Base-by-base conservation (phyloP, 2,797 vertebrate species). In the Microctenopoma steveboyesi region DNA sequence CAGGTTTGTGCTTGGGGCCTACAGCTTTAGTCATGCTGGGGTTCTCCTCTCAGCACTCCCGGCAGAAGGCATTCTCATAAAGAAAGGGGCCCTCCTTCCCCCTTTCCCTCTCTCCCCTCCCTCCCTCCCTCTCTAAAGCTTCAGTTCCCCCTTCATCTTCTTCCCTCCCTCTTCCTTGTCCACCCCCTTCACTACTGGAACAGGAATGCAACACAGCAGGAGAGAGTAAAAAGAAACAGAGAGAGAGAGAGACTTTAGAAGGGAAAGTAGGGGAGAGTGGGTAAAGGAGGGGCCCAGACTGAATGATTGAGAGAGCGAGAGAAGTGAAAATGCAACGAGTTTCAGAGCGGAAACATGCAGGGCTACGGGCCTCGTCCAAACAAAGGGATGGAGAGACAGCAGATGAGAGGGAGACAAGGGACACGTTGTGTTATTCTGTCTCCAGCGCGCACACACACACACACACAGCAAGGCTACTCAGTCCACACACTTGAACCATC, bases 41-140 rank as follows among this genome's bases (percentile, higher is more conserved):
- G 92, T 90, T 92, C 92, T 92, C 92, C 89, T 90, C 86, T 89
- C 88, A 89, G 91, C 92, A 83, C 92, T 92, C 90, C 86, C 90
- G 86, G 90, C 92, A 91, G 88, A 91, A 92, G 91, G 89, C 92
- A 83, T 93, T 94, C 93, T 94, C 92, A 93, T 93, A 93, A 94
- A 95, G 94, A 93, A 93, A 94, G 92, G 91, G 93, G 93, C 94
- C 93, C 89, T 88, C 87, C 84, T 88, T 90, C 83, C 88, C 89
- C 83, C 78, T 86, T 86, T 86, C 33, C 33, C 33, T 35, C 33
- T 9, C 33, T 35, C 78, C 58, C 40, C 42, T 56, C 40, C 42
- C 42, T n/a, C 72, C 77, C 76, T 86, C 73, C 66, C 81, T 79
- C 74, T 86, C 42, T 87, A 90, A 90, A 92, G 90, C 88, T 93